Evolutionary conservation across 2,797 vertebrate species (phyloP).

Genomic region (Coreius guichenoti): DNA sequence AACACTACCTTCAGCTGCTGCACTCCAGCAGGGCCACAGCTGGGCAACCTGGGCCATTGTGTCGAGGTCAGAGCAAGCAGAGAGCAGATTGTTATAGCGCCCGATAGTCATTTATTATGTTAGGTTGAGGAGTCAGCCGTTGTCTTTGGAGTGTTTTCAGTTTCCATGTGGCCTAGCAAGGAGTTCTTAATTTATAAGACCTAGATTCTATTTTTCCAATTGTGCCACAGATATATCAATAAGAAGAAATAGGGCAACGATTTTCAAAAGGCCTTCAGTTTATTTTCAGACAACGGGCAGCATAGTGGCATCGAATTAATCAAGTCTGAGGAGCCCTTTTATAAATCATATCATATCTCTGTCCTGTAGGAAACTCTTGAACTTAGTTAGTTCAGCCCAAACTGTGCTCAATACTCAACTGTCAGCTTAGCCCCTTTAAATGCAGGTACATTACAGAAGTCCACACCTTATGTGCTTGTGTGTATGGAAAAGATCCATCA

Average conservation of each 20-base stretch:
- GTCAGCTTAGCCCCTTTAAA: constrained; percentile 6
- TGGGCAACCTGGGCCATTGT: constrained; percentile 77
- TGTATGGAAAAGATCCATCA: constrained; percentile 57
- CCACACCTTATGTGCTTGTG: constrained; percentile 17
- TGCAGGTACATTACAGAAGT: constrained; percentile 33
- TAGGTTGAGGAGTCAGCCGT: constrained; percentile 56
- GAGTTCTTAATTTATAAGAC: constrained; percentile 62
- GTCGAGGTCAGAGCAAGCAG: constrained; percentile 76
- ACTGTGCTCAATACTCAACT: constrained; percentile 48
- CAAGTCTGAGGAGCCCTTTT: constrained; percentile 55
- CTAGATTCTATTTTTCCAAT: constrained; percentile 64
- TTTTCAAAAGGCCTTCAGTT: constrained; percentile 58
- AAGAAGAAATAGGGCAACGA: constrained; percentile 59
- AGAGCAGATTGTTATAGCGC: constrained; percentile 75
- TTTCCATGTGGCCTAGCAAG: constrained; percentile 59
- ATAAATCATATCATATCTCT: constrained; percentile 63
- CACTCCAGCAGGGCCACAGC: constrained; percentile 72
- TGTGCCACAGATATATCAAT: constrained; percentile 65
- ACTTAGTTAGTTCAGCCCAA: constrained; percentile 51
- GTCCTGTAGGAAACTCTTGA: constrained; percentile 55
- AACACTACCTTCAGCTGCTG: constrained; percentile 83
- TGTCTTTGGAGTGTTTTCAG: constrained; percentile 56
- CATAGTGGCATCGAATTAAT: constrained; percentile 58
- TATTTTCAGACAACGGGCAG: constrained; percentile 58
- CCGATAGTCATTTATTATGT: constrained; percentile 80